Conservation (phyloP, 2,888 invertebrate genomes). For the Trichopria drosophilae region DNA sequence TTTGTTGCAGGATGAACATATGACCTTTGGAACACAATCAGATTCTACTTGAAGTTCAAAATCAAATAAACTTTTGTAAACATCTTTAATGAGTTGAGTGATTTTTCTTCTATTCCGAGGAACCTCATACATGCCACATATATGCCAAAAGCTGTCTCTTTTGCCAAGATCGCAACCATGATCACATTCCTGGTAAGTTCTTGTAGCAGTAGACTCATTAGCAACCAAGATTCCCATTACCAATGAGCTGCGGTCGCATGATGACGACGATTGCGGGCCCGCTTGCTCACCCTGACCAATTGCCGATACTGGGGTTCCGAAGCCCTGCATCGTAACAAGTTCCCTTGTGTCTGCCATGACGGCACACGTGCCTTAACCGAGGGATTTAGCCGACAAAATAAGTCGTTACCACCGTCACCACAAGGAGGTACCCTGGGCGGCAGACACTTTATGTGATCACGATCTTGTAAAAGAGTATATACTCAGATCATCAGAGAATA, state of each 20-base stretch:
- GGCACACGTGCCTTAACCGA: conserved; percentile 8
- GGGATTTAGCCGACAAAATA: background rate
- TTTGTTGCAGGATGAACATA: no score
- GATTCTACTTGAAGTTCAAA: no score
- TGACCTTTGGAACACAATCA: no score
- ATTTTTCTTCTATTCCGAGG: conserved; percentile 5
- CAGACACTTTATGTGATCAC: no score
- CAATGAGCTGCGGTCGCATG: conserved; percentile 10
- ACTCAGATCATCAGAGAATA: no score
- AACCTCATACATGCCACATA: conserved; percentile 11
- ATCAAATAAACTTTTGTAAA: no score
- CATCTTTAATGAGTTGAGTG: no score
- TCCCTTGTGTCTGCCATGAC: background rate
- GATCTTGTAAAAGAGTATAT: no score
- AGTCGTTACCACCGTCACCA: conserved; percentile 9
- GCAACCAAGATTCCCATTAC: conserved; percentile 2
- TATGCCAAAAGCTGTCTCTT: conserved; percentile 6
- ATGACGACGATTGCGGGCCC: conserved; percentile 22
- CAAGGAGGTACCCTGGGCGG: conserved; percentile 9
- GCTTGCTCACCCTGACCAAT: conserved; percentile 7
- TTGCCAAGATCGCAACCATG: background rate
- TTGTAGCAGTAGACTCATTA: conserved; percentile 4
- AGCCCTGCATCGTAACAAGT: background rate
- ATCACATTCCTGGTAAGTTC: conserved; percentile 1
- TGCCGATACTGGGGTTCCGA: conserved; percentile 5